These are phyloP conservation scores for Listronotus bonariensis DNA, from an alignment of 1,140 invertebrate species.

Conservation along the genomic window DNA sequence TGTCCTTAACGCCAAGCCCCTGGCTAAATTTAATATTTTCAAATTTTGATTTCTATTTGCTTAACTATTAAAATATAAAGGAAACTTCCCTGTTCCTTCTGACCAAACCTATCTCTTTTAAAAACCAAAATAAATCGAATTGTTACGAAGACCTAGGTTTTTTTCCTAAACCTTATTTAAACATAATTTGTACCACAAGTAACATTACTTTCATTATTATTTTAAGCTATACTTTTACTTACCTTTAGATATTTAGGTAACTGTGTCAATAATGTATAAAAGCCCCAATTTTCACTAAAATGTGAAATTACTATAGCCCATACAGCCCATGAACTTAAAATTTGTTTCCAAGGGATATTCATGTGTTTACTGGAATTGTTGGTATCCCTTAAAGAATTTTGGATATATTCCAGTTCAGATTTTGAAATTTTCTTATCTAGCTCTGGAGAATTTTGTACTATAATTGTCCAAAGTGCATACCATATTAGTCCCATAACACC, in stretches of 20 bases:
- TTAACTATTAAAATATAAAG: too few species aligned
- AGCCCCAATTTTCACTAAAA: slow-evolving; percentile 95
- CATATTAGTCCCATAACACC: slow-evolving; percentile 66
- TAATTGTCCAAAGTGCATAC: slow-evolving; percentile 70
- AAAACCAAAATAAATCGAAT: too few species aligned
- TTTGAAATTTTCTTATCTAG: slow-evolving; percentile 74
- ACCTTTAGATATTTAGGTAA: slow-evolving; percentile 83
- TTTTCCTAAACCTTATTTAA: too few species aligned
- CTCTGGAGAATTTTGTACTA: slow-evolving; percentile 77
- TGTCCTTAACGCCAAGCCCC: too few species aligned
- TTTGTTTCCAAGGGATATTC: slow-evolving; percentile 77
- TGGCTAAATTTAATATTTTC: too few species aligned
- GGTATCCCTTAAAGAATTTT: slow-evolving; percentile 54
- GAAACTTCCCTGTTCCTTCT: too few species aligned
- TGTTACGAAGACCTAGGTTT: too few species aligned
- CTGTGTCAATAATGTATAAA: slow-evolving; percentile 88
- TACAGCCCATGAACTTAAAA: slow-evolving; percentile 81
- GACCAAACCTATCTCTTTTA: too few species aligned
- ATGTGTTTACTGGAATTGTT: slow-evolving; percentile 54
- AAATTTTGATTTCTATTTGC: too few species aligned
- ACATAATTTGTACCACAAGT: too few species aligned
- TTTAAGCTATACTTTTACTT: too few species aligned
- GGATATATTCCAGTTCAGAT: slow-evolving; percentile 79
- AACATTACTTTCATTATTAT: too few species aligned
- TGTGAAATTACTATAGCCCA: slow-evolving; percentile 90